Evolutionary conservation across 2,888 invertebrate species (phyloP), one percentile per base, ranked within the genome.

Genomic region (Norana najaformis): DNA sequence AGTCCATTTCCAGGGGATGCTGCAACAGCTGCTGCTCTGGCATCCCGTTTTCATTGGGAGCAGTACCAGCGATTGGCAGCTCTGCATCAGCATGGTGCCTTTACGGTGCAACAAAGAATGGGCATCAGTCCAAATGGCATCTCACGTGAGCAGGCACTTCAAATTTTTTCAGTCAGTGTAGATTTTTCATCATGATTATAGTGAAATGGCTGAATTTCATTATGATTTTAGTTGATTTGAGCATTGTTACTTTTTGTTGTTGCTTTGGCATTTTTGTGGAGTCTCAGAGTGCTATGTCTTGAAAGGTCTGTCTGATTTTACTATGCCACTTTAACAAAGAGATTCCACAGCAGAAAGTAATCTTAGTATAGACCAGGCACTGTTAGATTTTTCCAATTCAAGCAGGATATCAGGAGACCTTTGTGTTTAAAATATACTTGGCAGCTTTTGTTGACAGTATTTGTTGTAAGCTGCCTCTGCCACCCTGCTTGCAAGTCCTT

Each of bases 31-130:
- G 85, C 36, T 18, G 85, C 85, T 36, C 85, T 85, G 37, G 85
- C 85, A 23, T 85, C 85, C 85, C 85, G 85, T 14, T 37, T 85
- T 85, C 85, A 85, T 20, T 85, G 85, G 85, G 85, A 85, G 20
- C 85, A 85, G 37, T 85, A 85, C 85, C 85, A 85, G 85, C 35
- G 85, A 85, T 37, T 85, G 85, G 85, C 85, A 35, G 85, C 85
- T 37, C 85, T 85, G 6, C 85, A 85, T 37, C 85, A 85, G 85
- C 37, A 35, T 35, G 85, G 85, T 85, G 35, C 85, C 37, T 36
- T 36, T 20, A 85, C 85, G 34, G 34, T 85, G 36, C 35, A 85
- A 35, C 85, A 85, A 36, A n/a, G 69, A 69, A 69, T 69, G 69
- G 69, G 69, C n/a, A 69, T 69, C 69, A 69, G n/a, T 69, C 69